A percentile compares a stretch with the other conserved stretches of the same genome.
Evolutionary conservation across 2,797 vertebrate species (phyloP).

Genomic region (Epinephelus malabaricus): DNA sequence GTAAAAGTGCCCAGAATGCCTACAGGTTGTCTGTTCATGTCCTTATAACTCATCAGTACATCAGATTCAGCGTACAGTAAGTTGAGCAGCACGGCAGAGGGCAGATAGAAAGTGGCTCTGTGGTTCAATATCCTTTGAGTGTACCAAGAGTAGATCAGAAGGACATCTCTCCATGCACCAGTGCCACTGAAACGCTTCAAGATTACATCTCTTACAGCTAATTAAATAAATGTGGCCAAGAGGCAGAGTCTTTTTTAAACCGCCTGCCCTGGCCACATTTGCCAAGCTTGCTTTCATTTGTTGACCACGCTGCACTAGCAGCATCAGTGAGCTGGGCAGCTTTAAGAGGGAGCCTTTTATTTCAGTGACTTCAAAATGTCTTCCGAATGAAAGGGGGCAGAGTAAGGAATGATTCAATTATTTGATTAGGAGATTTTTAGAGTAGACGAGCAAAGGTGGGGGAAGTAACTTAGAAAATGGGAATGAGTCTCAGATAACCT

Average conservation of each 20-base stretch:
- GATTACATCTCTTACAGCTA: conserved; percentile 42
- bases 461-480: conserved; percentile 6
- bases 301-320: conserved; percentile 27
- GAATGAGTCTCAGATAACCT: conserved; percentile 27
- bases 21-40: background rate
- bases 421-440: conserved; percentile 51
- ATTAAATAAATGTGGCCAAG: conserved; percentile 42
- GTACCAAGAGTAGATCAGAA: conserved; percentile 33
- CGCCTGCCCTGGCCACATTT: background rate
- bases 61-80: conserved; percentile 11
- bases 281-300: conserved; percentile 39
- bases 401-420: conserved; percentile 46
- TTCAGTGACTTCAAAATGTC: conserved; percentile 37
- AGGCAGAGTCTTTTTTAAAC: conserved; percentile 21
- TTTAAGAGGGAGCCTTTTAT: conserved; percentile 26
- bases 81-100: conserved; percentile 12
- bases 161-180: conserved; percentile 33
- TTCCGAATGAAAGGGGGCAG: conserved; percentile 34
- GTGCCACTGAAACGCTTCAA: conserved; percentile 25
- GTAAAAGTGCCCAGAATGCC: background rate
- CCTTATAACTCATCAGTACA: background rate
- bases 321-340: conserved; percentile 10
- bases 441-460: conserved; percentile 23
- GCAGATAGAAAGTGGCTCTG: conserved; percentile 18
- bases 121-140: conserved; percentile 14